Conservation (phyloP, 2,888 invertebrate species). For the Diogma glabrata region DNA sequence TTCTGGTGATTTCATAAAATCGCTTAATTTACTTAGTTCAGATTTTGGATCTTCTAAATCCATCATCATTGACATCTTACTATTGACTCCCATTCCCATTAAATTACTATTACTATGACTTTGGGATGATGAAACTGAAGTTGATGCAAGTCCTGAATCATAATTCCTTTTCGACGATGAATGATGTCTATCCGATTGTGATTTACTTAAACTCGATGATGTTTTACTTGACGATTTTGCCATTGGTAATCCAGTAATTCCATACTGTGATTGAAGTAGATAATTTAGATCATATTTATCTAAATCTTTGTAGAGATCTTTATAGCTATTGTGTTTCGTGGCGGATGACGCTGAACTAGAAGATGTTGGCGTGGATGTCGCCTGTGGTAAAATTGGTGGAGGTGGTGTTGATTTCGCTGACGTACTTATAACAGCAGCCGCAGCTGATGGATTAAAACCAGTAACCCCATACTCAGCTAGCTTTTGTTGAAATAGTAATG, state of each 20-base stretch:
- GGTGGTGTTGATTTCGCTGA: neutral
- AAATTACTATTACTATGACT: neutral
- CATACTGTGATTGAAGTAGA: conserved; percentile 12
- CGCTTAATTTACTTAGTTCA: conserved; percentile 36
- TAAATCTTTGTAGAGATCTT: conserved; percentile 6
- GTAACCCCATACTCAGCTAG: conserved; percentile 33
- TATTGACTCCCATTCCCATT: conserved; percentile 21
- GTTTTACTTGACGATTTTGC: neutral
- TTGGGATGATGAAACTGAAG: conserved; percentile 1
- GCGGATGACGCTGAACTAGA: conserved; percentile 3
- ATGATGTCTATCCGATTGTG: conserved; percentile 10
- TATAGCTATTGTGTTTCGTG: neutral
- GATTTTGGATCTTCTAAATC: conserved; percentile 35
- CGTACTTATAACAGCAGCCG: conserved; percentile 31
- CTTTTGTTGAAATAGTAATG: conserved; percentile 29
- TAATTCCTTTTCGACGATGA: conserved; percentile 11
- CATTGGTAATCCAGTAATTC: neutral
- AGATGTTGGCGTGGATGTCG: conserved; percentile 9
- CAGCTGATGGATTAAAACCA: conserved; percentile 32
- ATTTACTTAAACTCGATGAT: conserved; percentile 7
- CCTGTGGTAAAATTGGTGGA: conserved; percentile 1
- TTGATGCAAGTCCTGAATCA: neutral
- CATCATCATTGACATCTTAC: conserved; percentile 35
- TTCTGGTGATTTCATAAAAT: conserved; percentile 35
- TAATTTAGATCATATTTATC: conserved; percentile 11